Conservation (phyloP, 1,140 invertebrate species). For the Pygmarrhopalites habei region DNA sequence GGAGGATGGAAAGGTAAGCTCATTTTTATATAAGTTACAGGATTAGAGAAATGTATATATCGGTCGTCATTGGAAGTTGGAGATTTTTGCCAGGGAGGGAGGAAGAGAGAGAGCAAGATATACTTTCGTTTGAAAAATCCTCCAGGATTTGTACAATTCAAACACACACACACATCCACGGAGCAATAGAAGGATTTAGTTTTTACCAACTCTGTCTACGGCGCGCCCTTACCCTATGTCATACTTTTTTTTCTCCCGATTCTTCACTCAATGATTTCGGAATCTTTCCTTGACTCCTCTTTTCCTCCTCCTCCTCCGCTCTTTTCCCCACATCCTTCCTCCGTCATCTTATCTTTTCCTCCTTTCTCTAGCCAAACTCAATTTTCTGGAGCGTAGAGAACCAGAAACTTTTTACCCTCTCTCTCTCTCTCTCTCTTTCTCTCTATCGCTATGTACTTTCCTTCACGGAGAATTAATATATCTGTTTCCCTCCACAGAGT, state of each 20-base stretch:
- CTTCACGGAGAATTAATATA: too few species aligned
- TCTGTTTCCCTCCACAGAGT: too few species aligned
- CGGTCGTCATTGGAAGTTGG: neutral
- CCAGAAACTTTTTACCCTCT: too few species aligned
- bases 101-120: too few species aligned
- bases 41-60: neutral
- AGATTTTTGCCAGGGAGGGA: too few species aligned
- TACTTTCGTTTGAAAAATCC: constrained; percentile 5
- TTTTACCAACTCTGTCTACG: too few species aligned
- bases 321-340: neutral
- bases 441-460: too few species aligned
- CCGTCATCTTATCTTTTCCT: neutral
- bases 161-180: neutral
- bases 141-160: constrained; percentile 8
- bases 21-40: constrained; percentile 1
- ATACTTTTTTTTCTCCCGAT: neutral
- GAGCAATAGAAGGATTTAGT: neutral
- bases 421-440: too few species aligned
- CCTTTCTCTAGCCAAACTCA: too few species aligned
- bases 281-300: neutral
- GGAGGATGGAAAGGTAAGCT: neutral
- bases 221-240: too few species aligned
- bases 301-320: neutral
- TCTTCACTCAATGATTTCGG: neutral
- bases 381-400: too few species aligned